These are phyloP conservation scores for Elephantulus edwardii DNA, from an alignment of 2,113 vertebrate genomes.

Conservation along the genomic window DNA sequence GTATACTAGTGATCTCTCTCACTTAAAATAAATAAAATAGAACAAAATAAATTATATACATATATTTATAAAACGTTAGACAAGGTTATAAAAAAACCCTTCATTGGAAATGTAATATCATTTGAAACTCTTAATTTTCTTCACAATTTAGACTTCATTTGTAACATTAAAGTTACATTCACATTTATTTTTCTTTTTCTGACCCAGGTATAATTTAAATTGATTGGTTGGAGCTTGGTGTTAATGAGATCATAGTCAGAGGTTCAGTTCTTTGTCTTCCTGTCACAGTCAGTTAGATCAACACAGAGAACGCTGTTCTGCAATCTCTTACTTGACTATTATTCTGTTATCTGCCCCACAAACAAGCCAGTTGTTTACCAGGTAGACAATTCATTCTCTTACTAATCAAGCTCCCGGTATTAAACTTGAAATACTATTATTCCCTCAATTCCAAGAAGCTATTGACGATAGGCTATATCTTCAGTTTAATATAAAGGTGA, in stretches of 20 bases:
- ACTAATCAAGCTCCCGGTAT: background rate
- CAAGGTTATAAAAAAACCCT: conserved; percentile 22
- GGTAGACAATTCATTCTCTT: background rate
- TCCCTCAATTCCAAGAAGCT: background rate
- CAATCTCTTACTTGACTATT: background rate
- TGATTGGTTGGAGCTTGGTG: background rate
- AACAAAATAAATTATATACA: conserved; percentile 22
- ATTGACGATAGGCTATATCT: background rate
- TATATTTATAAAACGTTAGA: background rate
- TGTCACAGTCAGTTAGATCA: conserved; percentile 23
- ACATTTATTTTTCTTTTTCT: conserved; percentile 42
- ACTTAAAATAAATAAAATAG: background rate
- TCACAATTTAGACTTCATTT: conserved; percentile 13
- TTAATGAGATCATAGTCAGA: conserved; percentile 6
- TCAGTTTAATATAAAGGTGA: background rate
- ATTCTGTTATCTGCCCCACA: background rate
- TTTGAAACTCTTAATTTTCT: conserved; percentile 41
- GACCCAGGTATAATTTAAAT: conserved; percentile 27
- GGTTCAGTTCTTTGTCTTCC: background rate
- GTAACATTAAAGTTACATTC: conserved; percentile 11
- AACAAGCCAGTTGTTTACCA: background rate
- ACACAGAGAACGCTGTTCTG: background rate
- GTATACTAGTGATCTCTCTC: conserved; percentile 46
- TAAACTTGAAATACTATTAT: background rate
- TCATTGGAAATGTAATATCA: conserved; percentile 21